Evolutionary conservation across 2,113 vertebrate genomes (phyloP), one percentile per base, ranked within the genome.

Genomic region (Tyrannus savana): DNA sequence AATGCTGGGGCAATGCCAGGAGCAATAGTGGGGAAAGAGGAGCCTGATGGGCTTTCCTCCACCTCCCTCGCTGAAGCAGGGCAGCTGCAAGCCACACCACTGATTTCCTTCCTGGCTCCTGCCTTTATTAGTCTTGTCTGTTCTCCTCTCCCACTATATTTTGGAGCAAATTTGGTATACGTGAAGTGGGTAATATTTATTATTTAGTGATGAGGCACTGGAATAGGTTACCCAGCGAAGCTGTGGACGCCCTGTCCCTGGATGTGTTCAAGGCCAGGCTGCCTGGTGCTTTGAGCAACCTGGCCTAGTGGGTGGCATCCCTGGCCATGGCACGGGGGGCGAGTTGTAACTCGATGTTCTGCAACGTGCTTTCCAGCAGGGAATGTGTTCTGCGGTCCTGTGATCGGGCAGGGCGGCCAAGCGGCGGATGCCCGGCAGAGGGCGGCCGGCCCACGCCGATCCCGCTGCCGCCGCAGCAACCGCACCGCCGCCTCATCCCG

Each of bases 361-460:
- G 4, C 1, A 4, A 7, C 1, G 27, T 2, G 27, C 53, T 5
- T 10, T 7, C n/a, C 60, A 5, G 2, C 18, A 2, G 11, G 13
- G 0, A 14, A 2, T 16, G 53, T 14, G 53, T 14, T 15, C 49
- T 1, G 15, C 0, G 72, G 4, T 8, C 27, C 52, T 1, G 8
- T 2, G 22, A 14, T 12, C 17, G 6, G 53, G 16, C 56, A 3
- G 33, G 80, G 41, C 18, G 3, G 56, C 2, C 30, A 55, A 19
- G 27, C 59, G 44, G 44, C 2, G 9, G 35, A 39, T 79, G 16
- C 25, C 97, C 97, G 96, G 97, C 58, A 98, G 98, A 96, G 97
- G 98, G 97, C 97, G 90, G 59, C 19, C 93, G 67, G 76, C 11
- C 46, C 96, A 83, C 88, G 46, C 81, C 28, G 75, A 96, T 95